Evolutionary conservation across 2,797 vertebrate genomes (phyloP).

Genomic region (Eulemur albifrons): DNA sequence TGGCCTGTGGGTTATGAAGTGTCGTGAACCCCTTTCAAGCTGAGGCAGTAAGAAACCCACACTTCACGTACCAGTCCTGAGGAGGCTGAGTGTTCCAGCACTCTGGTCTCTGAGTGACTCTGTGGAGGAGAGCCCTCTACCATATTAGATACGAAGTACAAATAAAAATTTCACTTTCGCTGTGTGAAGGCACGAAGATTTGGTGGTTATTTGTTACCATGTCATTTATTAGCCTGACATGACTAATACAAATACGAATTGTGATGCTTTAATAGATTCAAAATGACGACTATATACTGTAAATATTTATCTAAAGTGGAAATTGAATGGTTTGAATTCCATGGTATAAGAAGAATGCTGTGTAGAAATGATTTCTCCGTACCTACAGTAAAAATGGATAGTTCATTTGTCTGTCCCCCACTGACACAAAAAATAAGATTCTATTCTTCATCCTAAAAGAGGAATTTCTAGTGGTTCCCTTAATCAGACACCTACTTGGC

Average conservation of each 20-base stretch:
- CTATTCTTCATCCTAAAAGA: not conserved
- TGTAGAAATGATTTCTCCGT: not conserved
- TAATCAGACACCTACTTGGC: not conserved
- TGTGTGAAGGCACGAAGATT: not conserved
- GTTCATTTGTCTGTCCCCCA: not conserved
- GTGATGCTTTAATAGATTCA: not conserved
- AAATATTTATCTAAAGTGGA: not conserved
- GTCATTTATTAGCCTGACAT: not conserved
- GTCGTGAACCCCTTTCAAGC: not conserved
- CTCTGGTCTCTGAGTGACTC: not conserved
- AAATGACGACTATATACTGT: not conserved
- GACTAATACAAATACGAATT: not conserved
- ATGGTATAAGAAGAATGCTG: not conserved
- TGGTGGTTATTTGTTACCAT: not conserved
- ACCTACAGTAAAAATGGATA: not conserved
- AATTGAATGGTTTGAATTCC: slow-evolving; percentile 1
- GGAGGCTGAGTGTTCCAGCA: not conserved
- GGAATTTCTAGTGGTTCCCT: not conserved
- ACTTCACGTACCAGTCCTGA: not conserved
- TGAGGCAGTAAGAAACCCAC: not conserved
- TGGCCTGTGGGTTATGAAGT: not conserved
- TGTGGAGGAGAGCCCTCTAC: not conserved
- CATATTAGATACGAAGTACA: not conserved
- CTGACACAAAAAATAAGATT: not conserved
- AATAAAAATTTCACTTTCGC: not conserved